Evolutionary conservation across 35 echinoderm and acorn worm species (phyloP).

Genomic region (Acanthaster planci): DNA sequence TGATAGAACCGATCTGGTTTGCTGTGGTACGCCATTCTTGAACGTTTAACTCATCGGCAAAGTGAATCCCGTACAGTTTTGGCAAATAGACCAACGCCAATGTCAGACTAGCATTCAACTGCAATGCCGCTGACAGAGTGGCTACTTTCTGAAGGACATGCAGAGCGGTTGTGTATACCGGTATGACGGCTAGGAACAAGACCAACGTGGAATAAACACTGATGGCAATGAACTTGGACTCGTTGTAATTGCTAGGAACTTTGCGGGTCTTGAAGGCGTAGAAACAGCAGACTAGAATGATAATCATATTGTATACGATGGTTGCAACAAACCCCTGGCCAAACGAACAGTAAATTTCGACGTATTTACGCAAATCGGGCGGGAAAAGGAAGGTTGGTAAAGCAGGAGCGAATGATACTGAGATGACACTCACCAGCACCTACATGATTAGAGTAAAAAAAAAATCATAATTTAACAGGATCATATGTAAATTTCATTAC

Average conservation of each 20-base stretch:
- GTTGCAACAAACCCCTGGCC: neutral
- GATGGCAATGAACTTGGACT: slow-evolving; percentile 18
- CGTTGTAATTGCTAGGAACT: slow-evolving; percentile 37
- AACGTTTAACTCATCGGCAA: neutral
- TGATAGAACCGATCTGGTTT: too few species aligned
- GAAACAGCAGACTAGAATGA: slow-evolving; percentile 34
- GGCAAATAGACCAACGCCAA: slow-evolving; percentile 23
- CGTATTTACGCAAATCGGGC: neutral
- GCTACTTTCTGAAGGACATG: neutral
- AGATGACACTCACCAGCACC: neutral
- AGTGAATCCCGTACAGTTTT: slow-evolving; percentile 28
- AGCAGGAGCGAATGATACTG: neutral
- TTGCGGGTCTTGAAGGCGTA: slow-evolving; percentile 36
- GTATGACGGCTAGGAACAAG: slow-evolving; percentile 11
- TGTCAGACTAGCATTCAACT: slow-evolving; percentile 15
- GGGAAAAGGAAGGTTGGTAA: neutral
- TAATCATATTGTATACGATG: neutral
- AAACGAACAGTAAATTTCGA: slow-evolving; percentile 11
- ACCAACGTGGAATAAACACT: slow-evolving; percentile 12
- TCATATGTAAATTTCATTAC: too few species aligned
- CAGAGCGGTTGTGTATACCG: slow-evolving; percentile 1
- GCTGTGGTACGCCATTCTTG: too few species aligned
- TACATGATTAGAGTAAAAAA: neutral
- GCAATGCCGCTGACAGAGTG: slow-evolving; percentile 7
- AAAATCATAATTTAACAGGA: too few species aligned